These are phyloP conservation scores for Plectrocnemia conspersa DNA, from an alignment of 1,140 invertebrate species.

Conservation along the genomic window DNA sequence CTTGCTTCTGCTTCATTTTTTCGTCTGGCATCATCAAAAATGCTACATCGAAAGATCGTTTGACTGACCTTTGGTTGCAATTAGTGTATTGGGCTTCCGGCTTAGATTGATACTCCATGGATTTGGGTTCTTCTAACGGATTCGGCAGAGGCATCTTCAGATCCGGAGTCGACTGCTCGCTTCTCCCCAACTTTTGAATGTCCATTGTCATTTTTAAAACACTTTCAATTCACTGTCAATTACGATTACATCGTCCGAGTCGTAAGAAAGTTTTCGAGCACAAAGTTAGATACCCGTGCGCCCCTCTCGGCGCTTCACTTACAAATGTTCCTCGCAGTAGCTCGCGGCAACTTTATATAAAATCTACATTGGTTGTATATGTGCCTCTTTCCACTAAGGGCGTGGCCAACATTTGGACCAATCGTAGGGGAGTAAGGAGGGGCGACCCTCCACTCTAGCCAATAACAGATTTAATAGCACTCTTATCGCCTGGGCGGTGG, in stretches of 20 bases:
- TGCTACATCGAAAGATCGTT: constrained; percentile 81
- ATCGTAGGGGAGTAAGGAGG: constrained; percentile 40
- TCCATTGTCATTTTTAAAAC: constrained; percentile 51
- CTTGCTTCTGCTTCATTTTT: constrained; percentile 64
- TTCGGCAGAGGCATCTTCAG: constrained; percentile 28
- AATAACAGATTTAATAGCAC: constrained; percentile 33
- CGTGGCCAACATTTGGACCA: constrained; percentile 42
- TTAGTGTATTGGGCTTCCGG: constrained; percentile 43
- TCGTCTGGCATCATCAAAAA: constrained; percentile 83
- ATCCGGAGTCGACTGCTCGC: constrained; percentile 47
- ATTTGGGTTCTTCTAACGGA: constrained; percentile 23
- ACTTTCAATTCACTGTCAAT: too few species aligned
- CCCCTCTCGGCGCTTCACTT: constrained; percentile 8
- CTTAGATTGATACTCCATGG: constrained; percentile 33
- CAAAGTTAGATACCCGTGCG: too few species aligned
- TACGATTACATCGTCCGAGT: too few species aligned
- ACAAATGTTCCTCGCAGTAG: constrained; percentile 28
- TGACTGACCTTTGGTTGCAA: constrained; percentile 49
- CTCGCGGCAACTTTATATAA: constrained; percentile 29
- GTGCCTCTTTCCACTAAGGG: too few species aligned
- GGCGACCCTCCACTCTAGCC: constrained; percentile 33
- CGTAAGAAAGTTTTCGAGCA: too few species aligned
- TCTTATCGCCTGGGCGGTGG: constrained; percentile 20
- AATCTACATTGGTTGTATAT: constrained; percentile 12
- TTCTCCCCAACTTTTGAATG: constrained; percentile 51